These are phyloP conservation scores for Epinephelus cyanopodus DNA, from an alignment of 2,113 vertebrate genomes.

Conservation along the genomic window DNA sequence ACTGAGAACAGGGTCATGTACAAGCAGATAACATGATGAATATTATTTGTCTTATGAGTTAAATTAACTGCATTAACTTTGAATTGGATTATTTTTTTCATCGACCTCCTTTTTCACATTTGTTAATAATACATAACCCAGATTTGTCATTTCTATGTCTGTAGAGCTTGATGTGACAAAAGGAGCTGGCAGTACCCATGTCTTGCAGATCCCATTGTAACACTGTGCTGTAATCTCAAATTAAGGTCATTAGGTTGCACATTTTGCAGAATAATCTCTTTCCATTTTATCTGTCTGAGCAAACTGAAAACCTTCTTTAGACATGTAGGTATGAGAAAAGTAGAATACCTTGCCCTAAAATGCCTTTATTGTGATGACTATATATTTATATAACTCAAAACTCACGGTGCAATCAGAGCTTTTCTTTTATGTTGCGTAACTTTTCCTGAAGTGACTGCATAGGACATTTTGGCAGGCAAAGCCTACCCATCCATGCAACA, in stretches of 20 bases:
- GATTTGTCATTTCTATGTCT: neutral
- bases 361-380: slow-evolving; percentile 16
- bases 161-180: neutral
- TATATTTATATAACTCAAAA: slow-evolving; percentile 38
- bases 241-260: neutral
- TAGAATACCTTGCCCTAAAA: neutral
- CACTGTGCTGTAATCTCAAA: neutral
- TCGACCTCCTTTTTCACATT: neutral
- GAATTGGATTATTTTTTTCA: neutral
- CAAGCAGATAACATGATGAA: neutral
- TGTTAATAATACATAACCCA: neutral
- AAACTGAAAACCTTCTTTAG: neutral
- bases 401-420: neutral
- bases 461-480: slow-evolving; percentile 49
- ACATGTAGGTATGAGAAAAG: neutral
- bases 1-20: neutral
- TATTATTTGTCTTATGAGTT: neutral
- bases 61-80: neutral
- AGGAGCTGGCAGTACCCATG: neutral
- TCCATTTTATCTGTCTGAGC: neutral
- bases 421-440: slow-evolving; percentile 49
- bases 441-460: slow-evolving; percentile 43
- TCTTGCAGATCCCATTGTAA: neutral
- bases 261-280: slow-evolving; percentile 15
- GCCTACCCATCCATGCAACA: slow-evolving; percentile 35